Base-by-base conservation (phyloP, 2,797 vertebrate species). In the Miopithecus talapoin region DNA sequence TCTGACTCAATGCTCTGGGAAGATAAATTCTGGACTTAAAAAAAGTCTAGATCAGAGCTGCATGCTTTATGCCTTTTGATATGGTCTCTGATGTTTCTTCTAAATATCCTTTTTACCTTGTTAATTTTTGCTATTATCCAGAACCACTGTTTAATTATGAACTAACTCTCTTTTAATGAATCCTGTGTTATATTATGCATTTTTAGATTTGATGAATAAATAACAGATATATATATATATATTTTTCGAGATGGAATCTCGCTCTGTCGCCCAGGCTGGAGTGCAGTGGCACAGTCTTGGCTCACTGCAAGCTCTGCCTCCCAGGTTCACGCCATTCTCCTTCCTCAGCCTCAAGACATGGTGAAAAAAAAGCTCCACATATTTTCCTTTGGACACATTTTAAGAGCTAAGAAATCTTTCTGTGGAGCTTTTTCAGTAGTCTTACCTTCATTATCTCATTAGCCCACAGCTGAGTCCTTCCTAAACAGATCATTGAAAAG, bases 141-240 rank as follows among this genome's bases (percentile, higher is more conserved):
- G 50, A 70, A 79, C 30, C 75, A 87, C 26, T n/a, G 57, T 55
- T 72, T 70, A 87, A 76, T 83, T 92, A 84, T 70, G 68, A 80
- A 33, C 16, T 46, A 53, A 46, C 0, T 48, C 92, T 86, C 21
- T 91, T 78, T 68, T 33, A 89, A 79, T 3, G 78, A 94, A 80
- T 75, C 64, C 26, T 22, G 39, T 28, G 50, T 10, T 39, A 74
- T 26, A 75, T 26, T 76, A 57, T 50, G 3, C 16, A 39, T 79
- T 91, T 94, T 94, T 89, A 55, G 59, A 79, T 46, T 95, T 87
- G 84, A 57, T 26, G n/a, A 17, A n/a, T 94, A 14, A 81, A 92
- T 17, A 75, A 41, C 6, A 21, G 28, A 57, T 21, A 21, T 55
- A 55, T 8, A 22, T 53, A 21, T 53, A 53, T 21, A 21, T 53